Evolutionary conservation across 2,797 vertebrate genomes (phyloP), one percentile per base, ranked within the genome.

Genomic region (Vireo griseus): DNA sequence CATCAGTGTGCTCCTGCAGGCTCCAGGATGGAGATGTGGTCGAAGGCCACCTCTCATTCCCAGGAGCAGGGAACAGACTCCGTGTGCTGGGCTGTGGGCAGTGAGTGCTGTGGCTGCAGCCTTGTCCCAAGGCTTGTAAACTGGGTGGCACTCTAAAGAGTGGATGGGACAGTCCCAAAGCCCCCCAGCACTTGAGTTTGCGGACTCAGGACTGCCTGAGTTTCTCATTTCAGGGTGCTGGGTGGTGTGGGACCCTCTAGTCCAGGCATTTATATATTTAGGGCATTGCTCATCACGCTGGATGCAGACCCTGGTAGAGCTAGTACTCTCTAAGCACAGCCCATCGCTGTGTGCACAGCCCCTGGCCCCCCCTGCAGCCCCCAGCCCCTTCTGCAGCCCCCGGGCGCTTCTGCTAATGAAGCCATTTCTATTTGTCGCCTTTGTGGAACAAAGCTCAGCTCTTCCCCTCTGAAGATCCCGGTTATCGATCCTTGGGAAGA

Each of bases 361-460:
- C 28, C 19, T 13, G 9, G 11, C 8, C 17, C 45, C 20, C 20
- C 20, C 47, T 44, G 33, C 42, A 69, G 51, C 15, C 54, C 16
- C 35, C 3, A 0, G 51, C 10, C 31, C 28, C 61, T 44, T 33
- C 37, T 86, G 80, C 74, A 89, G 39, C 39, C 66, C 20, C 17
- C 0, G 0, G 65, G 10, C 9, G 2, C 51, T 91, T 55, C 75
- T 83, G 69, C 65, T 94, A 83, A 90, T 59, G 68, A 94, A 95
- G 65, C 31, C 2, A 1, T 83, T 92, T 79, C 88, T 83, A 25
- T 91, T 74, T 94, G 78, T 83, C 1, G 0, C 75, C 72, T 92
- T 91, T 94, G 79, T 71, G 57, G 82, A 96, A 88, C 90, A 92
- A 95, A 95, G 96, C n/a, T 1, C 42, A 59, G 61, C 57, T 88